These are phyloP conservation scores for Brachyalestes nurse DNA, from an alignment of 2,797 vertebrate genomes.

Conservation along the genomic window DNA sequence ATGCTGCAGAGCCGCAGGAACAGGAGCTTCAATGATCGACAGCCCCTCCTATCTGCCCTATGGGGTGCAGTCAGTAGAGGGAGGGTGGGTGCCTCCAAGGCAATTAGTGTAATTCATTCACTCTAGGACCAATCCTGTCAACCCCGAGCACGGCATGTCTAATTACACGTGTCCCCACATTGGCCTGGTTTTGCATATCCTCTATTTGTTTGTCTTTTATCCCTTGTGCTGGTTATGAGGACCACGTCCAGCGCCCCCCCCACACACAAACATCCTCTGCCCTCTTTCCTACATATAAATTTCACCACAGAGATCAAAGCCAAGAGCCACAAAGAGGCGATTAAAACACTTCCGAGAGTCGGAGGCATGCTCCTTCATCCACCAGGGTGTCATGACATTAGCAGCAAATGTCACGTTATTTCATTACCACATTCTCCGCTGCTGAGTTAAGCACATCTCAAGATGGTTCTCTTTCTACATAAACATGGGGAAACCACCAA, in stretches of 20 bases:
- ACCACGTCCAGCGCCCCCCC: conserved; percentile 29
- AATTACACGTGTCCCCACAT: conserved; percentile 61
- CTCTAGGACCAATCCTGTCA: conserved; percentile 62
- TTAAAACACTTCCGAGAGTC: conserved; percentile 73
- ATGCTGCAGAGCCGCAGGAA: conserved; percentile 62
- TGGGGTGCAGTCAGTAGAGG: conserved; percentile 45
- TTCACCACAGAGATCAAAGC: conserved; percentile 74
- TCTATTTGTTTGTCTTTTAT: conserved; percentile 46
- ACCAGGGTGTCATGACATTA: conserved; percentile 38
- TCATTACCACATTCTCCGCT: conserved; percentile 60
- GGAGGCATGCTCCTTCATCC: conserved; percentile 60
- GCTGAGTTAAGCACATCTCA: conserved; percentile 43
- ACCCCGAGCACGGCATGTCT: conserved; percentile 53
- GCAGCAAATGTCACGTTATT: conserved; percentile 57
- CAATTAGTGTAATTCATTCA: conserved; percentile 72
- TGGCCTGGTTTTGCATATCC: conserved; percentile 59
- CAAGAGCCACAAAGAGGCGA: conserved; percentile 67
- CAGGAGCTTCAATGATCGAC: conserved; percentile 58
- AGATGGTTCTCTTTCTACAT: neutral
- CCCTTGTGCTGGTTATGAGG: conserved; percentile 36
- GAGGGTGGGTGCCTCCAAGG: conserved; percentile 55
- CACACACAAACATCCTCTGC: conserved; percentile 12
- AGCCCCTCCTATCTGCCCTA: conserved; percentile 49
- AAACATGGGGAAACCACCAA: neutral
- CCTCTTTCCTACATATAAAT: conserved; percentile 59